phyloP scores from a whole-genome alignment of 2,113 vertebrate species.

The Neopipo cinnamomea region DNA sequence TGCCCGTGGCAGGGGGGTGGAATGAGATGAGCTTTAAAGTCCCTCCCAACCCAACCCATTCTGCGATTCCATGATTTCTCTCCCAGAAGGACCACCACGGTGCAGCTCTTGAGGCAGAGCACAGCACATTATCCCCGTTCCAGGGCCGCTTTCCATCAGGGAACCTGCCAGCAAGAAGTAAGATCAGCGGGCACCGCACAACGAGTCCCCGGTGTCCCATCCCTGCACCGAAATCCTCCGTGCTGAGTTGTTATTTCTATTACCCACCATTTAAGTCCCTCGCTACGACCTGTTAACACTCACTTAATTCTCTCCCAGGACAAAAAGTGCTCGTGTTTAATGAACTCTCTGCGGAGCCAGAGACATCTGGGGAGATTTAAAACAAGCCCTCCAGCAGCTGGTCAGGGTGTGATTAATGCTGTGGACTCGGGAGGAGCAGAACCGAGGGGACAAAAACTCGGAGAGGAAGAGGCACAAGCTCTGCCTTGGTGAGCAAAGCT shows the following conservation, averaged over 20 bases:
- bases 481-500: not conserved
- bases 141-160: not conserved
- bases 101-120: not conserved
- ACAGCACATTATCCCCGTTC: not conserved
- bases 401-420: not conserved
- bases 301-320: slow-evolving; percentile 31
- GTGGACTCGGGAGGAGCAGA: not conserved
- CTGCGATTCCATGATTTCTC: not conserved
- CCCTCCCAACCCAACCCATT: not conserved
- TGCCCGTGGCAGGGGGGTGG: not conserved
- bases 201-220: not conserved
- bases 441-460: not conserved
- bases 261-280: not conserved
- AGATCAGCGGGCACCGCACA: not conserved
- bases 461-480: not conserved
- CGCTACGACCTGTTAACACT: slow-evolving; percentile 5
- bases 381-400: slow-evolving; percentile 1
- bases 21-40: not conserved
- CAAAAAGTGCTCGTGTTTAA: not conserved
- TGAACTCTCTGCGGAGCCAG: slow-evolving; percentile 5
- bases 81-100: not conserved
- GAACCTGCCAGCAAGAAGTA: not conserved
- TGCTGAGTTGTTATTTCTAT: not conserved
- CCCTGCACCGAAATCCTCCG: accelerated
- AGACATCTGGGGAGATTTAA: not conserved